phyloP scores from a whole-genome alignment of 2,797 vertebrate genomes.

The Adelosebastes latens region DNA sequence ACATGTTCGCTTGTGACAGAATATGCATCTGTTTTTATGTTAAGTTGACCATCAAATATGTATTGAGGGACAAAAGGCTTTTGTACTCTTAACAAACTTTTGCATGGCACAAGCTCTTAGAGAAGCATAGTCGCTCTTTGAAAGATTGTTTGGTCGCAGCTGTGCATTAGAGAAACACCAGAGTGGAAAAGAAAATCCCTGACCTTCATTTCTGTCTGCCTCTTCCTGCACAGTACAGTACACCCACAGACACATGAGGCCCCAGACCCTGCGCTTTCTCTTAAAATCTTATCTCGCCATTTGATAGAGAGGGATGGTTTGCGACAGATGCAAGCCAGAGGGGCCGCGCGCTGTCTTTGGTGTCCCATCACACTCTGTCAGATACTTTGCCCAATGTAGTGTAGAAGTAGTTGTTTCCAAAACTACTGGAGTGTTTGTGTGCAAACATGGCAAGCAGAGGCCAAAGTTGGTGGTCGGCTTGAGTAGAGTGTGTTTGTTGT shows the following conservation, averaged over 20 bases:
- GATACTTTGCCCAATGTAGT: constrained; percentile 32
- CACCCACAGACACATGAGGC: constrained; percentile 46
- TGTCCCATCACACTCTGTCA: constrained; percentile 46
- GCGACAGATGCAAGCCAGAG: constrained; percentile 44
- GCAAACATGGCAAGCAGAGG: neutral
- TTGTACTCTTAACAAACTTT: neutral
- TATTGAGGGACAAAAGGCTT: neutral
- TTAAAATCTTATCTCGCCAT: constrained; percentile 47
- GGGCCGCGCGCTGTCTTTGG: constrained; percentile 34
- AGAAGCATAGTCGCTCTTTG: neutral
- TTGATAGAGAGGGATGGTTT: constrained; percentile 50
- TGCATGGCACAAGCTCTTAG: neutral
- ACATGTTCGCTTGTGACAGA: neutral
- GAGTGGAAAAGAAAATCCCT: constrained; percentile 15
- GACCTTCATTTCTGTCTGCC: constrained; percentile 44
- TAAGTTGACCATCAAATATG: neutral
- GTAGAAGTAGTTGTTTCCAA: neutral
- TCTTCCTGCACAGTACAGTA: neutral
- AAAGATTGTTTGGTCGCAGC: constrained; percentile 34
- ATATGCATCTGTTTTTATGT: neutral
- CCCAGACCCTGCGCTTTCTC: constrained; percentile 51
- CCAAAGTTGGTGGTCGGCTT: constrained; percentile 7
- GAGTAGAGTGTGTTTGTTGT: constrained; percentile 6
- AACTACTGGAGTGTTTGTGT: neutral
- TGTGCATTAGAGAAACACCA: constrained; percentile 38